Conservation (phyloP, 2,113 vertebrate species). For the Fulica atra region DNA sequence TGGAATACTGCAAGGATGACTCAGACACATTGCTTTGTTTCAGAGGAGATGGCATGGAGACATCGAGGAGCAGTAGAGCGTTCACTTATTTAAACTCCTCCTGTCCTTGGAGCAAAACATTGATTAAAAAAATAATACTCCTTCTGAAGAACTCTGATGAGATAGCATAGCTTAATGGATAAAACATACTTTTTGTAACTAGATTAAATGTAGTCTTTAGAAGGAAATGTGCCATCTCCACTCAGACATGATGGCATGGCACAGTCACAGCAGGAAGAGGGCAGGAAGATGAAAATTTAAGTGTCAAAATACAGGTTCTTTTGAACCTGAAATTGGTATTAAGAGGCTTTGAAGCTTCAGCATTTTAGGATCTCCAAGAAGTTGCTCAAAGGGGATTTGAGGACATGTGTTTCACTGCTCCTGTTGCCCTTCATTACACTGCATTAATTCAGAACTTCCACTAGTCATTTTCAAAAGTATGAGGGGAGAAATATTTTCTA, state of each 20-base stretch:
- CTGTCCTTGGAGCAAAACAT: not conserved
- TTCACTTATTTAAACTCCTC: not conserved
- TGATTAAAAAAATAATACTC: not conserved
- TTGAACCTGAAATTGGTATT: not conserved
- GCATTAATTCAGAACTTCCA: not conserved
- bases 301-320: not conserved
- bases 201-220: not conserved
- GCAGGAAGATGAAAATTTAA: not conserved
- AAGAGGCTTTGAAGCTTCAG: not conserved
- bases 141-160: not conserved
- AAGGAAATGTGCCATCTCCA: not conserved
- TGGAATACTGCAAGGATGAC: not conserved
- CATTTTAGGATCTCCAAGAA: not conserved
- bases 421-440: not conserved
- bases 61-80: not conserved
- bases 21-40: not conserved
- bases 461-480: not conserved
- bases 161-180: not conserved
- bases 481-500: not conserved
- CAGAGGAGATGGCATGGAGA: not conserved
- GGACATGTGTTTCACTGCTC: not conserved
- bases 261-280: not conserved
- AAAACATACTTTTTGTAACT: not conserved
- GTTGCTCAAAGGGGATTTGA: not conserved
- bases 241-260: not conserved